Conservation (phyloP, 2,888 invertebrate species). For the Phlogophora meticulosa region DNA sequence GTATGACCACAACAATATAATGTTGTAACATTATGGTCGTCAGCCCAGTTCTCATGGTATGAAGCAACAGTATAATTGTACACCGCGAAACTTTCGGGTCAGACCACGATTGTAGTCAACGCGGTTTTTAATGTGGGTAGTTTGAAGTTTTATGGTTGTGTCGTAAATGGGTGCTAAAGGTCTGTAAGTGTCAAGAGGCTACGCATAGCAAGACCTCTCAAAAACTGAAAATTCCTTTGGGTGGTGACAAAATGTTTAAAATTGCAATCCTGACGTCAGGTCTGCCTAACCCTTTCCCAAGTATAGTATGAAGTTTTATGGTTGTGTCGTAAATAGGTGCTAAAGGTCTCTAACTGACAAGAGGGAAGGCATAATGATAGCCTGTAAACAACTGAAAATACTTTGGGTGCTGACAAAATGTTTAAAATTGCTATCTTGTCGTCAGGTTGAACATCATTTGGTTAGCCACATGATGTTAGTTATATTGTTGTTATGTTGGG, state of each 20-base stretch:
- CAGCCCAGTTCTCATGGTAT: slow-evolving; percentile 61
- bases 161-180: background rate
- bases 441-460: too few relatives aligned
- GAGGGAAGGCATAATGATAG: too few relatives aligned
- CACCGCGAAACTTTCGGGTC: slow-evolving; percentile 44
- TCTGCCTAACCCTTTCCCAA: too few relatives aligned
- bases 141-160: slow-evolving; percentile 18
- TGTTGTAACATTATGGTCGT: slow-evolving; percentile 34
- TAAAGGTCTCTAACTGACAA: too few relatives aligned
- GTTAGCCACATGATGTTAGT: too few relatives aligned
- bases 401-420: too few relatives aligned
- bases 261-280: too few relatives aligned
- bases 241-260: background rate
- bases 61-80: slow-evolving; percentile 54
- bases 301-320: too few relatives aligned
- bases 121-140: slow-evolving; percentile 37
- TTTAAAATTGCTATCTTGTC: too few relatives aligned
- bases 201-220: background rate
- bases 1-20: slow-evolving; percentile 46
- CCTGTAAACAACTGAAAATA: too few relatives aligned
- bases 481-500: too few relatives aligned
- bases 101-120: slow-evolving; percentile 3
- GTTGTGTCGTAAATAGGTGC: too few relatives aligned
- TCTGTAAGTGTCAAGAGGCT: background rate
- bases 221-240: background rate